Conservation (phyloP, 2,113 vertebrate genomes). For the Neotoma lepida region DNA sequence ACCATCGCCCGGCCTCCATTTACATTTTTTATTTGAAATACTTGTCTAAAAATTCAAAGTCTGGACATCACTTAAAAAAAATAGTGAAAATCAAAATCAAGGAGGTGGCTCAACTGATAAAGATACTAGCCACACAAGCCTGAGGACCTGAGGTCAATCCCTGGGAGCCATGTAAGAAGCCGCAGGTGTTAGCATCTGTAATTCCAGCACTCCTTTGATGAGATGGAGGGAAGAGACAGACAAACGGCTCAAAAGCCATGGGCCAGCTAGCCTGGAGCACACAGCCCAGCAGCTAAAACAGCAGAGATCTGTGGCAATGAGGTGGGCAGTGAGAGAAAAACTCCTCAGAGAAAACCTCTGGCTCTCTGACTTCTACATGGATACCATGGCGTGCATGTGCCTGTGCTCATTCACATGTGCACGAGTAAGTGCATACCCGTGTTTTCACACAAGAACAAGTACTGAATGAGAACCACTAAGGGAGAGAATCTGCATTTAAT, state of each 20-base stretch:
- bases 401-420: not conserved
- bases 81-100: too few species aligned
- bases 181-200: not conserved
- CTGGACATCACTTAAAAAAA: not conserved
- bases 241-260: not conserved
- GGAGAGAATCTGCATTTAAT: slow-evolving; percentile 4
- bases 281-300: not conserved
- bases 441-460: not conserved
- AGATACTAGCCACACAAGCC: not conserved
- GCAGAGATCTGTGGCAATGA: not conserved
- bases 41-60: slow-evolving; percentile 46
- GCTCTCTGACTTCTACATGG: not conserved
- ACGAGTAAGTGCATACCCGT: not conserved
- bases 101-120: not conserved
- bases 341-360: not conserved
- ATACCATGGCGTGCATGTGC: accelerated
- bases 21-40: not conserved
- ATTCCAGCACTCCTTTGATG: not conserved
- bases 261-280: not conserved
- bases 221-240: not conserved
- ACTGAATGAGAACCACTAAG: not conserved
- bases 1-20: too few species aligned
- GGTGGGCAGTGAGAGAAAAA: not conserved
- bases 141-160: not conserved
- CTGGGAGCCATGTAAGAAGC: not conserved